Evolutionary conservation across 2,113 vertebrate species (phyloP), one percentile per base, ranked within the genome.

Genomic region (Phalacrocorax brasilianus): DNA sequence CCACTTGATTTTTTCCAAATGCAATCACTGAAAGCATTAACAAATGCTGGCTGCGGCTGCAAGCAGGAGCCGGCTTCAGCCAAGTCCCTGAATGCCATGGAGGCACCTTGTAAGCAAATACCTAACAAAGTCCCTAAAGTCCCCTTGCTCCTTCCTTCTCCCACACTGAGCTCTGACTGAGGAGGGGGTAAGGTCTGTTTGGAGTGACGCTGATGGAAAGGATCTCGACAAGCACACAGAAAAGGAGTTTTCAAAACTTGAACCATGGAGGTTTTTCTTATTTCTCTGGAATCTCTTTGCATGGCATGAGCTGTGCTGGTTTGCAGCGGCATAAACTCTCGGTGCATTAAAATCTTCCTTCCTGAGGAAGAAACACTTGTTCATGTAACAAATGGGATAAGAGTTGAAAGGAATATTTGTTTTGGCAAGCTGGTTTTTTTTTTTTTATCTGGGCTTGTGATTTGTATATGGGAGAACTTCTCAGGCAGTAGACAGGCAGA

Each of bases 1-100:
- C 98, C 97, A 24, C 98, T 97, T 92, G 96, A 97, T 97, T 98
- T 97, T 97, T 98, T 97, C 98, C 94, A 63, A 97, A 96, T 97
- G 97, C 91, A 88, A 96, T 98, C 97, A 97, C 95, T 89, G 97
- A 91, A 71, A 21, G 78, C 89, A 50, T 96, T 97, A 94, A 83
- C 91, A 90, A 95, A 95, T 23, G 75, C 96, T 96, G 95, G 79
- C 89, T 82, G 75, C 14, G 22, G 71, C 95, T 96, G 81, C 77
- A 92, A 88, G 95, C 96, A 28, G 80, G 89, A 90, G 67, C 82
- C 11, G 15, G 85, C 80, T 95, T 88, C 93, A 80, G 42, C 21
- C 86, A 82, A 95, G 55, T 81, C 93, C 14, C 75, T 11, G 8
- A 84, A 76, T 65, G 61, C 89, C 30, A 3, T 22, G 59, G 74